A percentile compares a stretch with the other conserved stretches of the same genome.
Conservation (phyloP, 1,140 invertebrate genomes). For the Epicauta chinensis region DNA sequence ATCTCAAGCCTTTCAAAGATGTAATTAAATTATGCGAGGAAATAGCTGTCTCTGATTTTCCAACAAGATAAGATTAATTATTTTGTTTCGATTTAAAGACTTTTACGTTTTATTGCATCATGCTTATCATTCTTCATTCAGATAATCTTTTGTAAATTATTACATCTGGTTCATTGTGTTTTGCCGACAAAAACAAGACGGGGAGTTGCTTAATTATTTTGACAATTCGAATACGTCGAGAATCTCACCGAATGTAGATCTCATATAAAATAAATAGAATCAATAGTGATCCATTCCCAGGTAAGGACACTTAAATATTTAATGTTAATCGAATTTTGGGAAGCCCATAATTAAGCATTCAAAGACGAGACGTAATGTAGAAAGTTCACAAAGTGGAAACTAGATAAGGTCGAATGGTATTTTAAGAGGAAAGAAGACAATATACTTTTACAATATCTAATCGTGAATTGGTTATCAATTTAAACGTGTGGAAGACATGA, state of each 20-base stretch:
- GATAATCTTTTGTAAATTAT: background rate
- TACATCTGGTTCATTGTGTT: too few relatives aligned
- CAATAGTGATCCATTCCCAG: slow-evolving; percentile 1
- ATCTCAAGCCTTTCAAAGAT: slow-evolving; percentile 17
- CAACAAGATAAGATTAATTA: slow-evolving; percentile 15
- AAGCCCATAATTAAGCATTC: slow-evolving; percentile 13
- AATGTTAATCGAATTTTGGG: slow-evolving; percentile 10
- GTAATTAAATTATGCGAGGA: slow-evolving; percentile 17
- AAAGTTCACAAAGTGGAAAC: slow-evolving; percentile 18
- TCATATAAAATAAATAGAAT: slow-evolving; percentile 7
- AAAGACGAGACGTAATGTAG: slow-evolving; percentile 10
- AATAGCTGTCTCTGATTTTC: slow-evolving; percentile 17
- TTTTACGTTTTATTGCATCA: slow-evolving; percentile 9
- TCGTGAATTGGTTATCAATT: slow-evolving; percentile 27
- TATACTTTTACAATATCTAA: slow-evolving; percentile 16
- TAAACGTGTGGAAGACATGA: slow-evolving; percentile 19
- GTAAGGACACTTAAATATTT: slow-evolving; percentile 6
- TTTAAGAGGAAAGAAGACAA: slow-evolving; percentile 7
- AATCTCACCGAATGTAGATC: background rate
- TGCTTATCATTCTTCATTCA: slow-evolving; percentile 8
- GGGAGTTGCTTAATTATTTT: too few relatives aligned
- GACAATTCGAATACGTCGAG: background rate
- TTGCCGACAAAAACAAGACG: too few relatives aligned
- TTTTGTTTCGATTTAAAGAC: slow-evolving; percentile 13
- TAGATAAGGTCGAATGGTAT: slow-evolving; percentile 15